Evolutionary conservation across 1,140 invertebrate species (phyloP).

Genomic region (Mizuhopecten yessoensis): DNA sequence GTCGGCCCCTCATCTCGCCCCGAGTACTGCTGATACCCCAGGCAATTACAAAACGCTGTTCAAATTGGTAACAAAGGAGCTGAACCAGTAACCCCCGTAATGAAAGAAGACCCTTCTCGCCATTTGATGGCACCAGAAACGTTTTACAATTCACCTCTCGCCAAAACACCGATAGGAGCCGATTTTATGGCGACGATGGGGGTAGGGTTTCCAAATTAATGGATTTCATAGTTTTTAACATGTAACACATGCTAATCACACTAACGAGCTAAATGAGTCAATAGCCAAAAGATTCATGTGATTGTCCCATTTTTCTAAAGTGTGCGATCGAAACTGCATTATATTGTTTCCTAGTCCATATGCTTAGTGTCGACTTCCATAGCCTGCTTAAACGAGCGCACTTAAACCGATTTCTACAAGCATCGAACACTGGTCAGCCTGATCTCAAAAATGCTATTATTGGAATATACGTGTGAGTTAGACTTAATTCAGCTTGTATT

Average conservation of each 20-base stretch:
- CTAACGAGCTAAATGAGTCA: background rate
- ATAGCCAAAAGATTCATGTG: background rate
- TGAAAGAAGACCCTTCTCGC: conserved; percentile 31
- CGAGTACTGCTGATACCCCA: background rate
- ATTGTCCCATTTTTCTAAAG: background rate
- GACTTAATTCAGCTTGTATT: no score
- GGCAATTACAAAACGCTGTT: conserved; percentile 33
- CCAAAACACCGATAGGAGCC: conserved; percentile 7
- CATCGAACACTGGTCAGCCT: no score
- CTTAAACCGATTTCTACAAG: background rate
- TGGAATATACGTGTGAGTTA: no score
- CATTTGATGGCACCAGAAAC: background rate
- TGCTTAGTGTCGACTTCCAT: background rate
- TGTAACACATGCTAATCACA: conserved; percentile 1
- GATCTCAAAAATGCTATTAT: no score
- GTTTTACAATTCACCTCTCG: conserved; percentile 2
- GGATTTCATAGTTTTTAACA: background rate
- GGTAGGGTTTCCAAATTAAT: conserved; percentile 17
- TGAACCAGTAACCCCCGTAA: conserved; percentile 5
- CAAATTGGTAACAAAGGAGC: conserved; percentile 33
- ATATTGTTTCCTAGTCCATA: background rate
- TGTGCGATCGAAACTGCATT: background rate
- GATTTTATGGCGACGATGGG: background rate
- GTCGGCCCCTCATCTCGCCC: background rate
- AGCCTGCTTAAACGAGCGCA: background rate